Evolutionary conservation across 35 echinoderm and acorn worm species (phyloP).

Genomic region (Ophiothrix spiculata): DNA sequence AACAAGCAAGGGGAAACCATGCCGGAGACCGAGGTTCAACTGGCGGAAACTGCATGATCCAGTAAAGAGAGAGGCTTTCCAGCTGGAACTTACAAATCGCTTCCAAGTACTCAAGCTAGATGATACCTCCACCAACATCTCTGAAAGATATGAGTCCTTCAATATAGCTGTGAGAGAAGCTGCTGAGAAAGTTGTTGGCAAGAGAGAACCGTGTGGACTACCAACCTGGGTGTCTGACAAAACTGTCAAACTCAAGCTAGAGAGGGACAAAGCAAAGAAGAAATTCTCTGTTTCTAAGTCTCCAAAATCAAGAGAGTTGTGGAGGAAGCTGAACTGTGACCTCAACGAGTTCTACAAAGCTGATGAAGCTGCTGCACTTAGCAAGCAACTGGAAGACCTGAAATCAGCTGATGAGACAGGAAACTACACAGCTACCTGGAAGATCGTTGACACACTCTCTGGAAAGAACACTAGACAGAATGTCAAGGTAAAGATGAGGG

Average conservation of each 20-base stretch:
- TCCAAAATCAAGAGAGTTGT: not conserved
- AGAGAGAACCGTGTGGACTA: not conserved
- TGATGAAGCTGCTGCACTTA: slow-evolving; percentile 8
- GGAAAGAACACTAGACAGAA: not conserved
- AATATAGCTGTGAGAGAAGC: not conserved
- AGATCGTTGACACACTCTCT: not conserved
- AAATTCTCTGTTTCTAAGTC: not conserved
- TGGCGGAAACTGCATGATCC: not conserved
- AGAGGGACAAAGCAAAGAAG: slow-evolving; percentile 8
- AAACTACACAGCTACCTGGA: not conserved
- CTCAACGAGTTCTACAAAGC: not conserved
- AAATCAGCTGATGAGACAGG: not conserved
- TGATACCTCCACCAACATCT: not conserved
- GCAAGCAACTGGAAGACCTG: slow-evolving; percentile 27
- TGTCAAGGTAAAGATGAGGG: not conserved
- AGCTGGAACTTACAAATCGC: not conserved
- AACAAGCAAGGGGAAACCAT: not conserved
- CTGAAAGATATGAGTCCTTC: not conserved
- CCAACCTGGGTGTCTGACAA: not conserved
- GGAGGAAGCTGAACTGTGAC: not conserved
- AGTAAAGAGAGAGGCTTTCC: not conserved
- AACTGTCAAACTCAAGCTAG: not conserved
- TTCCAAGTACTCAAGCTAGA: slow-evolving; percentile 1
- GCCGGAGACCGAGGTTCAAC: not conserved
- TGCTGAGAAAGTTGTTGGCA: not conserved